phyloP scores from a whole-genome alignment of 2,113 vertebrate genomes.

The Podarcis muralis region DNA sequence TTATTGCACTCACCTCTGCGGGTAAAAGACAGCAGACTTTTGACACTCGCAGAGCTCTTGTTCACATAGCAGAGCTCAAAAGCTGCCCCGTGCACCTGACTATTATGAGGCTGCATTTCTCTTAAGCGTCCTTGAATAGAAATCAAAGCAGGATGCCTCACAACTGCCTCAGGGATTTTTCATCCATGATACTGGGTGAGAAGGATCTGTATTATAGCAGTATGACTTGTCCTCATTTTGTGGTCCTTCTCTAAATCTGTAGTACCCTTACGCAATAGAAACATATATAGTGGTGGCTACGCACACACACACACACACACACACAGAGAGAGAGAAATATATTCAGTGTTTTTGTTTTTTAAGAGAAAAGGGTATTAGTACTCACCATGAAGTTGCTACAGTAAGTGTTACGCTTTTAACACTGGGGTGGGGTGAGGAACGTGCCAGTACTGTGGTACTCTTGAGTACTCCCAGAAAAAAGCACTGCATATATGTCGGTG shows the following conservation, averaged over 20 bases:
- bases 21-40: constrained; percentile 3
- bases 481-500: neutral
- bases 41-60: neutral
- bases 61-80: neutral
- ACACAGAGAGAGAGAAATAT: no score
- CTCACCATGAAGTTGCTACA: neutral
- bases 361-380: neutral
- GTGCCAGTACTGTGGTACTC: no score
- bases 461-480: no score
- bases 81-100: neutral
- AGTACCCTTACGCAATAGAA: no score
- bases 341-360: neutral
- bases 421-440: neutral
- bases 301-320: no score
- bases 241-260: neutral
- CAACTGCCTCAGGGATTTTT: neutral
- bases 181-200: neutral
- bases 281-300: no score
- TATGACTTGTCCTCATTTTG: neutral
- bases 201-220: neutral
- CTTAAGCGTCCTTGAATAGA: neutral
- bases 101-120: neutral
- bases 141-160: neutral
- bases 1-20: neutral
- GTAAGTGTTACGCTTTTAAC: neutral